Conservation (phyloP, 1,140 invertebrate genomes). For the Tetraneura akinire region DNA sequence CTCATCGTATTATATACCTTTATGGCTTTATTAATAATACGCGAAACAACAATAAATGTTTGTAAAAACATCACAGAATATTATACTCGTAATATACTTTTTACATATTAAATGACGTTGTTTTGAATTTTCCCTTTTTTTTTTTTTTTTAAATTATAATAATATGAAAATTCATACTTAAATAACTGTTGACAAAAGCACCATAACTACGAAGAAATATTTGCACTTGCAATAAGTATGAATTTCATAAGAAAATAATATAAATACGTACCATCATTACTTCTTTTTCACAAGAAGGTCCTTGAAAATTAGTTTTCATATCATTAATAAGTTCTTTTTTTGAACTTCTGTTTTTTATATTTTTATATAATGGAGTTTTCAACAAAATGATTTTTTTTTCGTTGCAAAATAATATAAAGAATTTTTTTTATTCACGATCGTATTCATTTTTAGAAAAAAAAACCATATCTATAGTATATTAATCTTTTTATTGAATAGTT, state of each 20-base stretch:
- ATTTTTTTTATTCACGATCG: background rate
- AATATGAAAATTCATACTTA: background rate
- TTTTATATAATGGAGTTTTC: background rate
- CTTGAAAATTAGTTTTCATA: background rate
- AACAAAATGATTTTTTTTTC: background rate
- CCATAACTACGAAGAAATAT: no score
- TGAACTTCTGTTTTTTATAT: no score
- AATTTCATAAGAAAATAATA: background rate
- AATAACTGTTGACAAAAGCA: background rate
- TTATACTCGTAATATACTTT: no score
- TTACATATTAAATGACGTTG: no score
- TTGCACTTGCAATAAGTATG: background rate
- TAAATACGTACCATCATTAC: no score
- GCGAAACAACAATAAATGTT: background rate
- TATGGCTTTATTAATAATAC: background rate
- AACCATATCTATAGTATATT: no score
- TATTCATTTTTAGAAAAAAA: background rate
- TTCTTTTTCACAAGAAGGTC: background rate
- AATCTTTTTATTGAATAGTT: no score
- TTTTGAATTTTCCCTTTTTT: no score
- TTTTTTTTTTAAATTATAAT: no score
- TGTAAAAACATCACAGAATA: no score
- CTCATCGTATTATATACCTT: no score
- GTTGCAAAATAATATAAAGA: background rate
- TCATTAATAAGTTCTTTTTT: background rate